These are phyloP conservation scores for Microcebus lehilahytsara DNA, from an alignment of 2,113 vertebrate species.

Conservation along the genomic window DNA sequence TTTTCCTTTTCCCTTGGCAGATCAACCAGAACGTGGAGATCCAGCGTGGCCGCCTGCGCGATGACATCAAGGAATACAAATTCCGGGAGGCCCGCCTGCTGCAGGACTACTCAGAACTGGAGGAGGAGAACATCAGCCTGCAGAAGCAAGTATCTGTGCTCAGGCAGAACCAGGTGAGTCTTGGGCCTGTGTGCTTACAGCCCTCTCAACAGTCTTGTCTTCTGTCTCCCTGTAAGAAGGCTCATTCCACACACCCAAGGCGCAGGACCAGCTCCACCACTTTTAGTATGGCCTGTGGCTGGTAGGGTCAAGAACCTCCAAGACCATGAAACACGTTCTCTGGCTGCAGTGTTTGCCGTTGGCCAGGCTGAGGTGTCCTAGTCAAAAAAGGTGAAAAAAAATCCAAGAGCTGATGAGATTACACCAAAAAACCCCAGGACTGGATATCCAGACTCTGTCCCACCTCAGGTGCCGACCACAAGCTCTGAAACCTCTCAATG, in stretches of 20 bases:
- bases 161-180: conserved; percentile 94
- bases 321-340: neutral
- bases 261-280: neutral
- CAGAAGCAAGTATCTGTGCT: conserved; percentile 98
- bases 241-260: neutral
- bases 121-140: conserved; percentile 98
- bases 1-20: conserved; percentile 76
- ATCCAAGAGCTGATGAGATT: neutral
- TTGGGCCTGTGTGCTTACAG: neutral
- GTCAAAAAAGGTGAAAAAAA: neutral
- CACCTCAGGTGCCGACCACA: neutral
- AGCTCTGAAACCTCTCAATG: neutral
- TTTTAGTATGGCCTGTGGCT: neutral
- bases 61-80: conserved; percentile 98
- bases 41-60: conserved; percentile 92
- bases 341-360: neutral
- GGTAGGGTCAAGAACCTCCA: too few species aligned
- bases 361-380: neutral
- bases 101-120: conserved; percentile 97
- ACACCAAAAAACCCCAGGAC: neutral
- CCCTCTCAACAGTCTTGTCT: neutral
- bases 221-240: neutral
- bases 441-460: neutral
- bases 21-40: conserved; percentile 92
- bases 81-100: conserved; percentile 94